A percentile compares a stretch with the other conserved stretches of the same genome.
These are phyloP conservation scores for Chaetophractus vellerosus DNA, from an alignment of 2,797 vertebrate species.

Conservation along the genomic window DNA sequence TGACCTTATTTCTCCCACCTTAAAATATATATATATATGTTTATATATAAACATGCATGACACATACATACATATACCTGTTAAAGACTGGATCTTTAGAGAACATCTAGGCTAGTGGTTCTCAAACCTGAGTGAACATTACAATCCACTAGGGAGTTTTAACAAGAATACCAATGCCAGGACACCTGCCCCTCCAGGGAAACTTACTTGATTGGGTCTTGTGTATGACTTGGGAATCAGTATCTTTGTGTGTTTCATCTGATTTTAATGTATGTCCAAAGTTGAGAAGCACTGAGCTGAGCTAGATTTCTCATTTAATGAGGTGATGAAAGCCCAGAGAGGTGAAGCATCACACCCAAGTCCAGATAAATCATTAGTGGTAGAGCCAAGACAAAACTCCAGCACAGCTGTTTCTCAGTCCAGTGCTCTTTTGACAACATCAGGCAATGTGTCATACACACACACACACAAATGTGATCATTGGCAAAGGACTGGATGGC, in stretches of 20 bases:
- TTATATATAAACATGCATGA: too few relatives aligned
- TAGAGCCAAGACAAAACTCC: conserved; percentile 18
- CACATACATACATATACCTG: background rate
- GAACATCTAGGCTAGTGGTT: background rate
- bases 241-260: background rate
- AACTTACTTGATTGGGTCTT: background rate
- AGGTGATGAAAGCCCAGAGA: background rate
- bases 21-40: too few relatives aligned
- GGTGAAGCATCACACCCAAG: background rate
- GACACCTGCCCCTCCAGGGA: background rate
- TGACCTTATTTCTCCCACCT: background rate
- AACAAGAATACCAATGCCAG: background rate
- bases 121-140: conserved; percentile 18
- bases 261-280: background rate
- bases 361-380: background rate
- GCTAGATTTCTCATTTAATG: background rate
- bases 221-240: background rate
- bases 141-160: background rate
- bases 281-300: conserved; percentile 16
- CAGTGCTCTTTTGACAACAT: conserved; percentile 27
- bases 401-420: background rate
- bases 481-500: conserved; percentile 56
- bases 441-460: background rate
- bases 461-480: conserved; percentile 60
- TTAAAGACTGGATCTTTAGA: conserved; percentile 5